Conservation (phyloP, 2,888 invertebrate species). For the Serrognathus titanus region DNA sequence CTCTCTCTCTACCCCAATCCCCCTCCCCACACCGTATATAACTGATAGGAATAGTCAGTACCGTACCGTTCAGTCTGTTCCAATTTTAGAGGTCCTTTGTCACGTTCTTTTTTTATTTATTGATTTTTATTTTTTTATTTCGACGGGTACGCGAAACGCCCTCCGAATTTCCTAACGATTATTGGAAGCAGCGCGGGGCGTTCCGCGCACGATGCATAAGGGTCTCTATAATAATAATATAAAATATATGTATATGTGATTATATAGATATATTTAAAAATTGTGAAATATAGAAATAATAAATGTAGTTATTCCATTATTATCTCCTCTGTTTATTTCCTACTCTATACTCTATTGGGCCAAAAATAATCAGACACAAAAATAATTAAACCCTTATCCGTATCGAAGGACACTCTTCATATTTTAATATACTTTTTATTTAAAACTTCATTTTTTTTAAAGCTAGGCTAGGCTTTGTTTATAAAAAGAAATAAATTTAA, state of each 20-base stretch:
- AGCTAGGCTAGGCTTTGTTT: too few relatives aligned
- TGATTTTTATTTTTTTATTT: too few relatives aligned
- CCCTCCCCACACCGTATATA: conserved; percentile 25
- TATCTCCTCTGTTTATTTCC: not conserved
- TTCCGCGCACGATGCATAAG: conserved; percentile 1
- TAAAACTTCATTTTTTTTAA: too few relatives aligned
- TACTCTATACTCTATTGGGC: too few relatives aligned
- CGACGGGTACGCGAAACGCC: not conserved
- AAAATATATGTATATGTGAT: conserved; percentile 45
- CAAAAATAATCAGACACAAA: not conserved
- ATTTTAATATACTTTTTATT: too few relatives aligned
- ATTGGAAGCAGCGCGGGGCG: not conserved
- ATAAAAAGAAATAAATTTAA: too few relatives aligned
- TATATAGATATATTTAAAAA: conserved; percentile 44
- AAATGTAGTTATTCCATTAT: conserved; percentile 32
- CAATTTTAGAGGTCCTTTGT: conserved; percentile 2
- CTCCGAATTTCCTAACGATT: not conserved
- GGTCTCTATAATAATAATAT: not conserved
- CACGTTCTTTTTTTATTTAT: not conserved
- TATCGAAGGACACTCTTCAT: too few relatives aligned
- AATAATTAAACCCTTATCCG: too few relatives aligned
- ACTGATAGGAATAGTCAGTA: conserved; percentile 31
- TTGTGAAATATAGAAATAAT: conserved; percentile 48
- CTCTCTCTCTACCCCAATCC: too few relatives aligned
- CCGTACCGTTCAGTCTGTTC: conserved; percentile 28